phyloP scores from a whole-genome alignment of 2,797 vertebrate genomes.

The Rhabdomys pumilio region DNA sequence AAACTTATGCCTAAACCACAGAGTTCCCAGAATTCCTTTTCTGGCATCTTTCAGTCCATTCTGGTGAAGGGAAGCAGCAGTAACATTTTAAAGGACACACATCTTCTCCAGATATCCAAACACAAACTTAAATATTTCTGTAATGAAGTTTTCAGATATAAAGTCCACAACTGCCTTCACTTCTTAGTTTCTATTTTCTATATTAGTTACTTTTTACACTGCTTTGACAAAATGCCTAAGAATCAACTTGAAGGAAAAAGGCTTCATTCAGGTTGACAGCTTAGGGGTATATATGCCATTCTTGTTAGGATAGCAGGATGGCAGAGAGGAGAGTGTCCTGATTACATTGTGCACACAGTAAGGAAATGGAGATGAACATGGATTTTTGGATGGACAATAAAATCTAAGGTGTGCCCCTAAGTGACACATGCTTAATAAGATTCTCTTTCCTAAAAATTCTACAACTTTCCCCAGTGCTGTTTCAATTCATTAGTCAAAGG shows the following conservation, averaged over 20 bases:
- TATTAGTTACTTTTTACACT: neutral
- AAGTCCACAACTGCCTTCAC: neutral
- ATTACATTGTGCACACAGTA: neutral
- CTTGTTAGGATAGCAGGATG: neutral
- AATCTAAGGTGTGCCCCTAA: too few species aligned
- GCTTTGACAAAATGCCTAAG: neutral
- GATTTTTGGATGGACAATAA: too few species aligned
- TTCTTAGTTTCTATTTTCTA: neutral
- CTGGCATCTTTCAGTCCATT: neutral
- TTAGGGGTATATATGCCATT: neutral
- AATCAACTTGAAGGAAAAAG: neutral
- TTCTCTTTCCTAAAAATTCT: neutral
- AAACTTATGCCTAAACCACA: neutral
- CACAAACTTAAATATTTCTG: neutral
- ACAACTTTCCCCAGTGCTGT: neutral
- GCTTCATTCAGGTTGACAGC: neutral
- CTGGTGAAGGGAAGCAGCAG: neutral
- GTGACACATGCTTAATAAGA: neutral
- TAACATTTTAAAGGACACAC: neutral
- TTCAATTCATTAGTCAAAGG: neutral
- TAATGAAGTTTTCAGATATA: neutral
- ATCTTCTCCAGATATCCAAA: conserved; percentile 5
- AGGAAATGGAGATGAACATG: neutral
- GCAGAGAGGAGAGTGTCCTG: too few species aligned
- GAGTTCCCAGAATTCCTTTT: neutral